A percentile compares a stretch with the other conserved stretches of the same genome.
These are phyloP conservation scores for sheep (Ovis aries) DNA, from an alignment of 2,113 vertebrate species.

Conservation along the genomic window DNA sequence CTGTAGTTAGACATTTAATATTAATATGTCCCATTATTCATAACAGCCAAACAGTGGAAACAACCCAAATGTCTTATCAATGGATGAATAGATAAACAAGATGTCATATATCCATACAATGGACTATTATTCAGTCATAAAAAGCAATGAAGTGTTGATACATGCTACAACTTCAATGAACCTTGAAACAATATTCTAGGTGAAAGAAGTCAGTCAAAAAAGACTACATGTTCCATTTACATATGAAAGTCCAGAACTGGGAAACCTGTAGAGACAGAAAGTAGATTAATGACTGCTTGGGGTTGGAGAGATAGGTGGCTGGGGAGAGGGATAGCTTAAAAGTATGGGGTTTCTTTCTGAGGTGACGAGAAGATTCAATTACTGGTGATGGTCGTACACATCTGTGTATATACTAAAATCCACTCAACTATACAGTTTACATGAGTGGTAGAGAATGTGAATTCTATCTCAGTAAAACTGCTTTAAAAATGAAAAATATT, in stretches of 20 bases:
- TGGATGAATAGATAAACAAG: neutral
- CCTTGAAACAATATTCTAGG: neutral
- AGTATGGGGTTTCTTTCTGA: neutral
- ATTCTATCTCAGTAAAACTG: neutral
- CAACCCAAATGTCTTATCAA: neutral
- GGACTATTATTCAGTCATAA: neutral
- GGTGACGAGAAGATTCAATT: neutral
- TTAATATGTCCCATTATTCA: neutral
- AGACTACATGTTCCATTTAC: neutral
- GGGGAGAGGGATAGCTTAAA: neutral
- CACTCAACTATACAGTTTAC: neutral
- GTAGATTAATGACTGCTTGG: neutral
- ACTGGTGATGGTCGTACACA: neutral
- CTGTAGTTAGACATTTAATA: slow-evolving; percentile 3
- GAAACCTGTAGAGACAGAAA: neutral
- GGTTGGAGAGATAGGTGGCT: neutral
- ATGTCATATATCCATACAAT: neutral
- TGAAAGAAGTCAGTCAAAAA: neutral
- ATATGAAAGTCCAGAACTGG: neutral
- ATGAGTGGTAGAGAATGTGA: neutral
- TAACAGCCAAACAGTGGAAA: neutral
- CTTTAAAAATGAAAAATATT: neutral
- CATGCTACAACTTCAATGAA: neutral
- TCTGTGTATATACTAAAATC: slow-evolving; percentile 1
- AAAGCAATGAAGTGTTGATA: neutral